A percentile compares a stretch with the other conserved stretches of the same genome.
Evolutionary conservation across 2,888 invertebrate genomes (phyloP).

Genomic region (Limnephilus lunatus): DNA sequence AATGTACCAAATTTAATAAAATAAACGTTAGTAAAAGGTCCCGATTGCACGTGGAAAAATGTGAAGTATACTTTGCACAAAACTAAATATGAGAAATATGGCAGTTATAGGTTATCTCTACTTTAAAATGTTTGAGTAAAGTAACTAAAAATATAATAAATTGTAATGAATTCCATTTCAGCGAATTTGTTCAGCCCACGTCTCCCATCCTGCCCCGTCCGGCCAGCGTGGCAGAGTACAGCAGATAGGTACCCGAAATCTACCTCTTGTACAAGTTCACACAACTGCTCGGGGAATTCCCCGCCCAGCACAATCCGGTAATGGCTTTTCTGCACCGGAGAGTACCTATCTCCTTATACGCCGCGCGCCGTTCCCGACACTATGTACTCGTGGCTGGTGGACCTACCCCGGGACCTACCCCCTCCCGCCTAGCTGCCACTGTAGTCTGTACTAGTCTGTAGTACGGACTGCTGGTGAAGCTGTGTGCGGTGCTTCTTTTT

Average conservation of each 20-base stretch:
- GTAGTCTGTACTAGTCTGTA: neutral
- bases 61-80: too few relatives aligned
- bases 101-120: too few relatives aligned
- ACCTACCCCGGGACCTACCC: slow-evolving; percentile 10
- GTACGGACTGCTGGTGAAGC: neutral
- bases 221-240: neutral
- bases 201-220: neutral
- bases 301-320: slow-evolving; percentile 65
- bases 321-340: slow-evolving; percentile 64
- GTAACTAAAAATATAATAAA: neutral
- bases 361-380: slow-evolving; percentile 4
- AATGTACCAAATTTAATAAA: too few relatives aligned
- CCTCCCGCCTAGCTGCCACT: neutral
- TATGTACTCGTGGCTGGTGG: neutral
- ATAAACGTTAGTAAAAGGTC: too few relatives aligned
- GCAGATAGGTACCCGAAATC: slow-evolving; percentile 26
- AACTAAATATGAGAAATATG: too few relatives aligned
- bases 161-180: neutral
- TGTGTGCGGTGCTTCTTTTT: slow-evolving; percentile 31
- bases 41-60: too few relatives aligned
- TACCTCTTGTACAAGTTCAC: slow-evolving; percentile 54
- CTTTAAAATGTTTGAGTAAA: too few relatives aligned
- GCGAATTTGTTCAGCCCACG: neutral
- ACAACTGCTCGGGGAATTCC: slow-evolving; percentile 64
- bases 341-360: slow-evolving; percentile 45